Evolutionary conservation across 2,888 invertebrate species (phyloP), one percentile per base, ranked within the genome.

Genomic region (Microctonus brassicae): DNA sequence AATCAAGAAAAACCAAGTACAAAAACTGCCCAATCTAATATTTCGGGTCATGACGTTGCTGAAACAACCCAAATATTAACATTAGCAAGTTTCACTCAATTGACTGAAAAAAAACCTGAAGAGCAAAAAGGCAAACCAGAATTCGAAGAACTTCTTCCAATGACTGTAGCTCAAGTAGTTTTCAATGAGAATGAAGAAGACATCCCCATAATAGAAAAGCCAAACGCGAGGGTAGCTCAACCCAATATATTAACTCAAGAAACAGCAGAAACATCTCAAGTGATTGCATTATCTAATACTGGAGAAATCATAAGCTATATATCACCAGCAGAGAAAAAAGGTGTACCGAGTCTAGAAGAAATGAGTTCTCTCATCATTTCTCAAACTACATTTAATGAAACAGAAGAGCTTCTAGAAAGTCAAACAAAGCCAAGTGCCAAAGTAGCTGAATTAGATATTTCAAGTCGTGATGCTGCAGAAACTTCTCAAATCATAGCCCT

Each of bases 51-150:
- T 78, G 88, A 88, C 77, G 83, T 87, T 61, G 87, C 88, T 7
- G 84, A 89, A 80, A 86, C 87, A 58, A 79, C 83, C 24, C 87
- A 89, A 80, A 80, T 89, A 2, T 70, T 84, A 17, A 75, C 80
- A 63, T 74, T 78, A 13, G 69, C 73, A n/a, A 81, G 73, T 26
- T 76, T 79, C 0, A 86, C 83, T 75, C 83, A 83, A 58, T 76
- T 86, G 22, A 70, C 72, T 5, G 75, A 80, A 62, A 13, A 65
- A 61, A 73, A 75, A 13, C 76, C 82, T 9, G 79, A 82, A 47
- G 82, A 83, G 69, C 77, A 81, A 57, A 81, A 79, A 64, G 83
- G 84, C 26, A 80, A 80, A 52, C 74, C 81, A 5, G 78, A 76
- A 52, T 67, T 87, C 2, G 80, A 82, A 47, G 83, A 82, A 67